A percentile compares a stretch with the other conserved stretches of the same genome.
These are phyloP conservation scores for Ceyx melanurus DNA, from an alignment of 2,113 vertebrate species.

Conservation along the genomic window DNA sequence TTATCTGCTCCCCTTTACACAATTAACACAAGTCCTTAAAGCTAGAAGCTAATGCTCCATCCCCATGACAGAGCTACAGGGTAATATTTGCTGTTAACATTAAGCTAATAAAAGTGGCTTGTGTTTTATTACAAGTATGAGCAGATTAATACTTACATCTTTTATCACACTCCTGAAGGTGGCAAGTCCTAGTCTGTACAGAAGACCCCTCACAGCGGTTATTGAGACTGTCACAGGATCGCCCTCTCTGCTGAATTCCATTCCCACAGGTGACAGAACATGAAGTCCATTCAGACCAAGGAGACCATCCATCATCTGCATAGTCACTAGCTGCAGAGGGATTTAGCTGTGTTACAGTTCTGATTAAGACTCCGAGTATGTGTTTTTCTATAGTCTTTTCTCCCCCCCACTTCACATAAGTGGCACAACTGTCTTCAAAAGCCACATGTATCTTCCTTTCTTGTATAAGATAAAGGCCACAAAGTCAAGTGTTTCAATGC, in stretches of 20 bases:
- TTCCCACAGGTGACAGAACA: slow-evolving; percentile 94
- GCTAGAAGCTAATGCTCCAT: not conserved
- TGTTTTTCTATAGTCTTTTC: not conserved
- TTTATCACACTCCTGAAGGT: slow-evolving; percentile 94
- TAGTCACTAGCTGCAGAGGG: slow-evolving; percentile 79
- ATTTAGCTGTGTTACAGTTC: not conserved
- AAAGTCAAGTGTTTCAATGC: not conserved
- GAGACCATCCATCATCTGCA: slow-evolving; percentile 92
- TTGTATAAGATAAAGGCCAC: not conserved
- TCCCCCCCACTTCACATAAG: not conserved
- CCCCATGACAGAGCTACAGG: not conserved
- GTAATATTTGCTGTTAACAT: not conserved
- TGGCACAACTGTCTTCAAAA: not conserved
- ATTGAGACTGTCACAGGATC: slow-evolving; percentile 97
- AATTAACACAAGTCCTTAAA: not conserved
- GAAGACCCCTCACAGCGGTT: slow-evolving; percentile 95
- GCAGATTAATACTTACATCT: slow-evolving; percentile 84
- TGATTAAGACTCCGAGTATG: not conserved
- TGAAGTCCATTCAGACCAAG: slow-evolving; percentile 98
- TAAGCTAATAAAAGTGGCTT: not conserved
- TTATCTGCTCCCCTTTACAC: not conserved
- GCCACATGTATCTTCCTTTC: not conserved
- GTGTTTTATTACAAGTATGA: not conserved
- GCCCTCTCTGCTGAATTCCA: slow-evolving; percentile 94
- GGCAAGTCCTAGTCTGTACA: slow-evolving; percentile 96